Evolutionary conservation across 1,140 invertebrate species (phyloP).

Genomic region (Drosophila orosa): DNA sequence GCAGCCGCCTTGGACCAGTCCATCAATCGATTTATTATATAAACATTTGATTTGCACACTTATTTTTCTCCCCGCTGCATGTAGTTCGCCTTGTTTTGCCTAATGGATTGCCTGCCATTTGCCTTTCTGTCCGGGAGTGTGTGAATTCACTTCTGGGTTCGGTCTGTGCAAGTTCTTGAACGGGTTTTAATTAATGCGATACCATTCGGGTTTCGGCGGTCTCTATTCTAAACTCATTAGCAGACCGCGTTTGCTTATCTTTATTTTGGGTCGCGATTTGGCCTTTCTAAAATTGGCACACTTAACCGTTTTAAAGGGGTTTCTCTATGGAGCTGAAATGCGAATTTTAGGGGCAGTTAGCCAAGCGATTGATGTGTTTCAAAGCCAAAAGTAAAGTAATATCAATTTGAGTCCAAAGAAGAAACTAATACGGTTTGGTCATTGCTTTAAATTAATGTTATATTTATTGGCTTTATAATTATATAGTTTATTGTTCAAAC

Average conservation of each 20-base stretch:
- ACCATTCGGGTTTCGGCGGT: conserved; percentile 13
- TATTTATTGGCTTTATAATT: background rate
- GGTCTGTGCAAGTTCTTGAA: conserved; percentile 27
- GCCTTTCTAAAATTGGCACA: conserved; percentile 50
- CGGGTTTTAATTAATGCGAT: conserved; percentile 46
- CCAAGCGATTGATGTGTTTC: conserved; percentile 4
- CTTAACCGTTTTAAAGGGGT: conserved; percentile 5
- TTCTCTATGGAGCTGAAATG: background rate
- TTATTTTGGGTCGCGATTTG: conserved; percentile 17
- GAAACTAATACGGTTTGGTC: background rate
- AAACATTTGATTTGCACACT: conserved; percentile 30
- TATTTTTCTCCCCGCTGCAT: background rate
- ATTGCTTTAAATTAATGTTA: background rate
- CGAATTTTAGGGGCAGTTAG: conserved; percentile 10
- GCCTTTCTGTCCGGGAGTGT: conserved; percentile 17
- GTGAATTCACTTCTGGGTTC: conserved; percentile 39
- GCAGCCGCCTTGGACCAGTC: conserved; percentile 27
- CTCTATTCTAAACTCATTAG: conserved; percentile 36
- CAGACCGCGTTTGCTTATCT: conserved; percentile 28
- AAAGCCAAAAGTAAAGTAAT: background rate
- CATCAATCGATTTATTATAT: conserved; percentile 45
- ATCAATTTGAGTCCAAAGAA: background rate
- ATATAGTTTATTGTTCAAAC: background rate
- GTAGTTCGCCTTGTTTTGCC: background rate
- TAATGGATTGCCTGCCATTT: conserved; percentile 25